Evolutionary conservation across 2,113 vertebrate species (phyloP).

Genomic region (Tychaedon coryphoeus): DNA sequence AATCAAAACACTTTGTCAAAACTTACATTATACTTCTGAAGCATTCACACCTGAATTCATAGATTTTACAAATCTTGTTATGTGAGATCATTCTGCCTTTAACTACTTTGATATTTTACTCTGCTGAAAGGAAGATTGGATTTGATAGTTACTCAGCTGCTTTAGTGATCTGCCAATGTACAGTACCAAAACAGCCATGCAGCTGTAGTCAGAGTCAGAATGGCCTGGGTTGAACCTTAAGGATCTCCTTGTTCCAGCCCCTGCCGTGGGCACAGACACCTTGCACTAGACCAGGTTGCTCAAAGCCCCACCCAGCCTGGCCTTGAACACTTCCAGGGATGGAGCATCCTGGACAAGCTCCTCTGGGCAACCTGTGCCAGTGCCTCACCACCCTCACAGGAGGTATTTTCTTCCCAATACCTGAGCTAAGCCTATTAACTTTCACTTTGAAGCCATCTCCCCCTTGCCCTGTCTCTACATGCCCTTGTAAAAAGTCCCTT

Average conservation of each 20-base stretch:
- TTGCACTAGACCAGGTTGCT: neutral
- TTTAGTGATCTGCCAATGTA: neutral
- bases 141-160: neutral
- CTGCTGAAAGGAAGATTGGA: neutral
- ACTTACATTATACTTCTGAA: neutral
- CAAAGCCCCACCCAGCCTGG: neutral
- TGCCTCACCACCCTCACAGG: neutral
- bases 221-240: neutral
- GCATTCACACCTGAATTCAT: neutral
- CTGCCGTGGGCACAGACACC: accelerated
- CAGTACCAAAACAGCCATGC: neutral
- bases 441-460: neutral
- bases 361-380: neutral
- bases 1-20: neutral
- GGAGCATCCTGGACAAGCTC: neutral
- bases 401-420: neutral
- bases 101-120: neutral
- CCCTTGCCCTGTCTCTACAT: neutral
- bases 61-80: neutral
- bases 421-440: neutral
- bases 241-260: neutral
- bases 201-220: neutral
- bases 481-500: neutral
- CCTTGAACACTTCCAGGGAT: neutral
- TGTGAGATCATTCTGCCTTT: neutral